Base-by-base conservation (phyloP, 2,888 invertebrate genomes). In the Zygaena filipendulae region DNA sequence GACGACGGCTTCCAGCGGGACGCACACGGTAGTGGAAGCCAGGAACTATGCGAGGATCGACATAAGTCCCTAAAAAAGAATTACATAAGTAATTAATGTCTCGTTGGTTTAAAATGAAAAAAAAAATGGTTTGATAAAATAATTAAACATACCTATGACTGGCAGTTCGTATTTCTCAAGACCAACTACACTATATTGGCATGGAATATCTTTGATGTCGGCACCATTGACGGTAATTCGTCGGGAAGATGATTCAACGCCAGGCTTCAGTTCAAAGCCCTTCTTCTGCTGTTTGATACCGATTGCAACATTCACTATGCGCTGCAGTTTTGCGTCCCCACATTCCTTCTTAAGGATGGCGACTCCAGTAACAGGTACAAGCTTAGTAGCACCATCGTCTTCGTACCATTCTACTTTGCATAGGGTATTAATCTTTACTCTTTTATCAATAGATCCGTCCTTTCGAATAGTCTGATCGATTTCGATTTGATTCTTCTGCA, bases 11-110 rank as follows among this genome's bases (percentile, higher is more conserved):
- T 36, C 84, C 84, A n/a, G 85, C 85, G 2, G 87, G 85, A 4
- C 89, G 83, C 3, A 90, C 86, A 35, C 82, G 82, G 69, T 91
- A 91, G 45, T 81, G 69, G 67, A 90, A 91, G 11, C 91, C 90
- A 33, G 90, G 86, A 37, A 87, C 69, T 35, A 91, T 83, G 39
- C 87, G 82, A 23, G 85, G 82, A 53, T 91, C 90, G 4, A 91
- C 84, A 49, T 84, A 89, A 3, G 90, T 89, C 38, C 90, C 87
- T 86, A 46, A 19, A 49, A 46, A 22, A 12, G n/a, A n/a, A n/a
- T n/a, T n/a, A n/a, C n/a, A n/a, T n/a, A n/a, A n/a, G n/a, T n/a
- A n/a, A n/a, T n/a, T n/a, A 14, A 14, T 13, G 0, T 27, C 1
- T 21, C 21, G 8, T 4, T 10, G 7, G 7, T 21, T 21, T 21